These are phyloP conservation scores for Watsonalla cultraria DNA, from an alignment of 2,888 invertebrate genomes.

Conservation along the genomic window DNA sequence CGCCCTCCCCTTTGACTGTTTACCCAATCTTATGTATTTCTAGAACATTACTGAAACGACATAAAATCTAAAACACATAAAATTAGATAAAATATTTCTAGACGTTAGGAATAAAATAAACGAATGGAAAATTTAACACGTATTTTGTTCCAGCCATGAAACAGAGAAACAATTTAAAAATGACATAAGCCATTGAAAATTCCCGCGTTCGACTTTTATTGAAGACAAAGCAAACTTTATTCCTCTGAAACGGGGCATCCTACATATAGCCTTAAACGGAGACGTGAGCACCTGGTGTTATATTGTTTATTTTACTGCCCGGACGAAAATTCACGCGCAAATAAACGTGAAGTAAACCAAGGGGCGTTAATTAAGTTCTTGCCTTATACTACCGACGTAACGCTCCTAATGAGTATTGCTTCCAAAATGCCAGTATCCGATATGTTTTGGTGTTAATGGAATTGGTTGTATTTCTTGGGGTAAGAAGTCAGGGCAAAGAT, in stretches of 20 bases:
- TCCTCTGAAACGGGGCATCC: not conserved
- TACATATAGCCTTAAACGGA: slow-evolving; percentile 12
- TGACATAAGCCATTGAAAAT: not conserved
- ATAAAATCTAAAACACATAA: too few relatives aligned
- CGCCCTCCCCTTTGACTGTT: too few relatives aligned
- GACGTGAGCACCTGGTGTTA: slow-evolving; percentile 33
- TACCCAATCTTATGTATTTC: too few relatives aligned
- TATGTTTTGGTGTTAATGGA: not conserved
- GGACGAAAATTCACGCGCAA: slow-evolving; percentile 61
- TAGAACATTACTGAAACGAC: too few relatives aligned
- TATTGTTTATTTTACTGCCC: slow-evolving; percentile 66
- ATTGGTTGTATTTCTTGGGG: not conserved
- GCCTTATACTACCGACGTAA: slow-evolving; percentile 56
- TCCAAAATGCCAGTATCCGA: slow-evolving; percentile 19
- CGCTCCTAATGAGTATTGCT: slow-evolving; percentile 48
- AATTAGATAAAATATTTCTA: too few relatives aligned
- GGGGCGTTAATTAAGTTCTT: slow-evolving; percentile 70
- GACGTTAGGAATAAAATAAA: too few relatives aligned
- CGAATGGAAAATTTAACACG: not conserved
- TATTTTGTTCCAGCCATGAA: not conserved
- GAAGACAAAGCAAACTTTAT: not conserved
- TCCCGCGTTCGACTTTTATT: not conserved
- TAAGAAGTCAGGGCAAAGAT: not conserved
- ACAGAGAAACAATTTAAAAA: not conserved
- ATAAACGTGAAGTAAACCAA: slow-evolving; percentile 57